Evolutionary conservation across 2,888 invertebrate genomes (phyloP).

Genomic region (Kryphioiulus occultus): DNA sequence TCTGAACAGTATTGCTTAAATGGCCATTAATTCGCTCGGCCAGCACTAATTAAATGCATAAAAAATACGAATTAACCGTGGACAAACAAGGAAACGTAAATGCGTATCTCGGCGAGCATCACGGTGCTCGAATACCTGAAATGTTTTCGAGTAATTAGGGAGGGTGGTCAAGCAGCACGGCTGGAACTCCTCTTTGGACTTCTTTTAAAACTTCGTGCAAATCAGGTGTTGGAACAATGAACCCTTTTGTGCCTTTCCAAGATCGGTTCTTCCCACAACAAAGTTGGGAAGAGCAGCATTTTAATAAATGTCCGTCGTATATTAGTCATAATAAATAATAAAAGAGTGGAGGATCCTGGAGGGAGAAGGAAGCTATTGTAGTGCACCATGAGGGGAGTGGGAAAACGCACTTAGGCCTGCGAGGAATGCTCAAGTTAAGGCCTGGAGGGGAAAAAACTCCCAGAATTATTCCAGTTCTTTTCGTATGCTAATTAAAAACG

Average conservation of each 20-base stretch:
- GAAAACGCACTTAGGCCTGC: neutral
- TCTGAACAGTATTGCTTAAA: too few relatives aligned
- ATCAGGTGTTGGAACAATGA: conserved; percentile 1
- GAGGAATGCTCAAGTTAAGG: neutral
- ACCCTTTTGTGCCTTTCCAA: neutral
- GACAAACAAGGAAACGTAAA: too few relatives aligned
- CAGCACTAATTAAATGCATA: too few relatives aligned
- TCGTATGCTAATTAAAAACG: neutral
- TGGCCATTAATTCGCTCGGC: too few relatives aligned
- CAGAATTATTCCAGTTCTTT: conserved; percentile 24
- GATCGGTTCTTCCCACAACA: neutral
- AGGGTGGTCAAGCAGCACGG: neutral
- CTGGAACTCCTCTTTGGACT: neutral
- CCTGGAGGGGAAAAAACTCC: neutral
- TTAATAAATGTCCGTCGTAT: conserved; percentile 24
- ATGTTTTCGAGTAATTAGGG: neutral
- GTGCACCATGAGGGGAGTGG: neutral
- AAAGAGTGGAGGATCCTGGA: neutral
- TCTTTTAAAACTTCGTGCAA: neutral
- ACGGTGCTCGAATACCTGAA: too few relatives aligned
- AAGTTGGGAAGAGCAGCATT: neutral
- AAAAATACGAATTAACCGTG: too few relatives aligned
- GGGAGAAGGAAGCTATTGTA: conserved; percentile 1
- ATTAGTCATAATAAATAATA: conserved; percentile 35
- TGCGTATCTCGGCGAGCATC: too few relatives aligned